Base-by-base conservation (phyloP, 2,797 vertebrate genomes). In the Myotis findleyi region DNA sequence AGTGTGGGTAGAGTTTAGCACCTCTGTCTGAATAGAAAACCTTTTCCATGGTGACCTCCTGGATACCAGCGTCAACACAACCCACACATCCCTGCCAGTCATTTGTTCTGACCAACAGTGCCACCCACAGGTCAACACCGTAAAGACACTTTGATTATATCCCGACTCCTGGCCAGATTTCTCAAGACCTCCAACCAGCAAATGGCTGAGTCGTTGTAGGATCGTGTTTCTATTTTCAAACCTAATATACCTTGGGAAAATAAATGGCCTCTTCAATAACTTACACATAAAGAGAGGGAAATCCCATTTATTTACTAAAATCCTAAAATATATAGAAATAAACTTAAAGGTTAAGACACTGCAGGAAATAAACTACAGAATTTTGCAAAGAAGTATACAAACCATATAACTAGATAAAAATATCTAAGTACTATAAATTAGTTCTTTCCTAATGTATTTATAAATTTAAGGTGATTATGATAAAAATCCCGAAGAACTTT, bases 91-190 rank as follows among this genome's bases (percentile, higher is more conserved):
- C 33, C 27, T 12, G 17, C 8, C 25, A 62, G 44, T 1, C 20
- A 0, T 23, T 89, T 95, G 33, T 38, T 66, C 75, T 92, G 69
- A 66, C 30, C 80, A 82, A 87, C 95, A 97, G 87, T 55, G 84
- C 84, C 97, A 94, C 57, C 97, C 94, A 87, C 30, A 75, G 96
- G 68, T 6, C 62, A 94, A 20, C 12, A 69, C 36, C 6, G 0
- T 18, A 62, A 94, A 55, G 41, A 68, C 49, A 64, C 14, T 1
- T 20, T 9, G 33, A 44, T 27, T 41, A 75, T 11, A 55, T 0
- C 33, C 33, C 6, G 20, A 64, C 20, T 36, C 21, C 30, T 0
- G 5, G 13, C 41, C 57, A 47, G 33, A 69, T 66, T 36, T 59
- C 55, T 44, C 44, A 83, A 53, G 68, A 80, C 7, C n/a, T 77